Evolutionary conservation across 2,113 vertebrate genomes (phyloP).

Genomic region (Coracopsis vasa): DNA sequence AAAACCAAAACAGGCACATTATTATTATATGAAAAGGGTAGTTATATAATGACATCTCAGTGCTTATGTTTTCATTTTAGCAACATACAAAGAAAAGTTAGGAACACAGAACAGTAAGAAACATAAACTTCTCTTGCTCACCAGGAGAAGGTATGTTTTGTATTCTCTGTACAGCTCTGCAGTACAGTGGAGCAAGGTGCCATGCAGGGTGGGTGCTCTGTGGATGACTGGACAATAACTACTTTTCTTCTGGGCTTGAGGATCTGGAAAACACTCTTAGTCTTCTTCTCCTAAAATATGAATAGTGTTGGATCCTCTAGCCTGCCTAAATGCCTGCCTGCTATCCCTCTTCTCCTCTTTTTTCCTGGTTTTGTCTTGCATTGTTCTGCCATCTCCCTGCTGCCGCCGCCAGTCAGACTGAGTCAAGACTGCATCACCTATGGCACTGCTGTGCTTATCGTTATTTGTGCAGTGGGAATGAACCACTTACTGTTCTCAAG

Average conservation of each 20-base stretch:
- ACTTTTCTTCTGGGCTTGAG: not conserved
- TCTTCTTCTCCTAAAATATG: not conserved
- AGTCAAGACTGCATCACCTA: not conserved
- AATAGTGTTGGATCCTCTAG: not conserved
- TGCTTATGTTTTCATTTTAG: not conserved
- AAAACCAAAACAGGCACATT: not conserved
- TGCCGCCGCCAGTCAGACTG: not conserved
- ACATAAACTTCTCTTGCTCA: not conserved
- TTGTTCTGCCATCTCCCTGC: not conserved
- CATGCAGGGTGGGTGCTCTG: not conserved
- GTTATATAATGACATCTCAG: not conserved
- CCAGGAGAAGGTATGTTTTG: not conserved
- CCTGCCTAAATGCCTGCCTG: not conserved
- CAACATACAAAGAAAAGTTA: not conserved
- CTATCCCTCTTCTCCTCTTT: not conserved
- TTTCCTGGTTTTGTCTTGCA: not conserved
- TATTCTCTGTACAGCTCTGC: not conserved
- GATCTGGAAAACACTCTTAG: not conserved
- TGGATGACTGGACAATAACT: not conserved
- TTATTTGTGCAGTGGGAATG: not conserved
- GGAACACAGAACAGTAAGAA: not conserved
- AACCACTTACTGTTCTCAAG: not conserved
- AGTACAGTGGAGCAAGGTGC: not conserved
- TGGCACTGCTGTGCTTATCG: rapidly evolving
- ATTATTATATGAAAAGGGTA: not conserved